Conservation (phyloP, 2,888 invertebrate species). For the Trichopoda pennipes region DNA sequence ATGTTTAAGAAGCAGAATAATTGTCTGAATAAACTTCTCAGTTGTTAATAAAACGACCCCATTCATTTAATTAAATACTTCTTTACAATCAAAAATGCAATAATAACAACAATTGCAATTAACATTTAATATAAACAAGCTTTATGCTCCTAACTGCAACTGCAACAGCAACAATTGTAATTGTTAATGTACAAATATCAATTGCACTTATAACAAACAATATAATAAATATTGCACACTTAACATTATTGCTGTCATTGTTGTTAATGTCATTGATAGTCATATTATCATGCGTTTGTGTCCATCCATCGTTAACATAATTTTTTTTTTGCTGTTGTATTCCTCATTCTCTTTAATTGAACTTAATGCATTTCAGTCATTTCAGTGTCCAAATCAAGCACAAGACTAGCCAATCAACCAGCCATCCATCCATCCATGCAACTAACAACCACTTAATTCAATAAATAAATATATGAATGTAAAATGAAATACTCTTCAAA, state of each 20-base stretch:
- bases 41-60: background rate
- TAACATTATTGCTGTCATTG: conserved; percentile 24
- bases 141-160: conserved; percentile 14
- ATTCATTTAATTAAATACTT: conserved; percentile 8
- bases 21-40: no score
- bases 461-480: conserved; percentile 24
- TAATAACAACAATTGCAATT: conserved; percentile 41
- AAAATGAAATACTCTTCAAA: conserved; percentile 31
- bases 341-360: conserved; percentile 55
- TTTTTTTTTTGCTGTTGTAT: conserved; percentile 12
- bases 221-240: conserved; percentile 48
- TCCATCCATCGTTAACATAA: conserved; percentile 28
- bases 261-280: conserved; percentile 38
- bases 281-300: conserved; percentile 18
- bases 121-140: conserved; percentile 37
- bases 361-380: conserved; percentile 57
- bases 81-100: conserved; percentile 19
- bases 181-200: conserved; percentile 38
- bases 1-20: background rate
- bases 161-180: conserved; percentile 17
- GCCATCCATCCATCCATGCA: background rate
- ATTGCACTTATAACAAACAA: conserved; percentile 52
- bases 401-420: conserved; percentile 1
- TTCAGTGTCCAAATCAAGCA: conserved; percentile 41
- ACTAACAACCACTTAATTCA: conserved; percentile 48